Evolutionary conservation across 2,113 vertebrate genomes (phyloP), one percentile per base, ranked within the genome.

Genomic region (Tenebrosternarchus preto): DNA sequence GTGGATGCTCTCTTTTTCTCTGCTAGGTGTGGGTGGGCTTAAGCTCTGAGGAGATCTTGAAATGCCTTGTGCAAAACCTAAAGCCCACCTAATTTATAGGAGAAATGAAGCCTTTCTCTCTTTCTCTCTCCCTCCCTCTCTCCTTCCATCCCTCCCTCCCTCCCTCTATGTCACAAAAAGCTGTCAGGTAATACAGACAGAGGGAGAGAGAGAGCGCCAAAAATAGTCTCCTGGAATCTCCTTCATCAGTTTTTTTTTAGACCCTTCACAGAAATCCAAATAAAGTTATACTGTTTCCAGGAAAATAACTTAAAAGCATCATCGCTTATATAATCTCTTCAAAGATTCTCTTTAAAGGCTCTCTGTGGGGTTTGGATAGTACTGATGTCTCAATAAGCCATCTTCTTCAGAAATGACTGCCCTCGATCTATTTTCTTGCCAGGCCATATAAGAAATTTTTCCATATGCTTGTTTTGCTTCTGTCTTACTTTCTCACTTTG

Each of bases 401-500:
- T 6, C 22, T 8, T 43, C 2, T 57, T 69, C 56, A 27, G 7
- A 43, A 33, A 25, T 60, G 2, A 71, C 0, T 77, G 36, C 29
- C 3, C 0, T 7, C n/a, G 1, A 31, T 55, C 43, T 27, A 24
- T 5, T n/a, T 0, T 46, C n/a, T 36, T 33, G 20, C 69, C 50
- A 61, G 19, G 24, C 6, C 60, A 56, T 73, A 73, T 33, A 67
- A 74, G 67, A 55, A 36, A 66, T 73, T 80, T 74, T 80, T 39
- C 69, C 61, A 59, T 56, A 68, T 39, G 11, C 43, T 20, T 73
- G n/a, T 63, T 59, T 17, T 16, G 77, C 56, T 57, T 60, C 67
- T 60, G 50, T 67, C 78, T 59, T 68, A 77, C 75, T 53, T 73
- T 81, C 73, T 78, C 77, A 77, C 71, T 67, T 80, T n/a, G 73